Conservation (phyloP, 2,113 vertebrate genomes). For the Corydoras maculifer region DNA sequence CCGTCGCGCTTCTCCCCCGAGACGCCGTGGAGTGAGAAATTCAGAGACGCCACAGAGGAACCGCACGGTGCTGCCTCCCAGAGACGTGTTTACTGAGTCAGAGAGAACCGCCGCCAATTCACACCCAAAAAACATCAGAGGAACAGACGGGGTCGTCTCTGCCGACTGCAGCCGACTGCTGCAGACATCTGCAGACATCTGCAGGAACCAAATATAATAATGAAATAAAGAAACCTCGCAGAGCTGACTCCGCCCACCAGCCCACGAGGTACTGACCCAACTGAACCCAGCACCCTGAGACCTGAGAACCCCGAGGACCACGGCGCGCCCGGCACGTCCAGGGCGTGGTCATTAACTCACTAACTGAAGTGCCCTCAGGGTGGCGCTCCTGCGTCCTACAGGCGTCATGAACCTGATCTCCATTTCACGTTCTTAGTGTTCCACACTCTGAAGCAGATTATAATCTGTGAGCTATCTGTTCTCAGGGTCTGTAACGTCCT, state of each 20-base stretch:
- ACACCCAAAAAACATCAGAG: conserved; percentile 13
- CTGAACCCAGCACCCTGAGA: too few relatives aligned
- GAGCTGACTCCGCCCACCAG: background rate
- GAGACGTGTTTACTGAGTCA: conserved; percentile 16
- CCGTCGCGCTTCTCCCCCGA: conserved; percentile 23
- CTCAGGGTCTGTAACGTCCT: too few relatives aligned
- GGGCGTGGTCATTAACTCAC: background rate
- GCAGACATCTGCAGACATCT: background rate
- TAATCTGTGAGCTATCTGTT: too few relatives aligned
- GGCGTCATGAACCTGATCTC: background rate
- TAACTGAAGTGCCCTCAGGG: background rate
- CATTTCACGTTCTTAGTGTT: background rate
- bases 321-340: too few relatives aligned
- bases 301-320: too few relatives aligned
- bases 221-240: background rate
- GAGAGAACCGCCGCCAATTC: conserved; percentile 7
- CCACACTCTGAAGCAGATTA: too few relatives aligned
- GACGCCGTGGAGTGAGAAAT: conserved; percentile 8
- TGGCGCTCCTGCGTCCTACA: background rate
- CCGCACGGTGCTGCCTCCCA: background rate
- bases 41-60: background rate
- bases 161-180: conserved; percentile 5
- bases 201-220: background rate
- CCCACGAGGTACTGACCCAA: too few relatives aligned
- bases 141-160: conserved; percentile 16